Percentiles rank a stretch among this genome's conserved stretches.
Conservation (phyloP, 2,888 invertebrate genomes). For the Amphipoea lucens region DNA sequence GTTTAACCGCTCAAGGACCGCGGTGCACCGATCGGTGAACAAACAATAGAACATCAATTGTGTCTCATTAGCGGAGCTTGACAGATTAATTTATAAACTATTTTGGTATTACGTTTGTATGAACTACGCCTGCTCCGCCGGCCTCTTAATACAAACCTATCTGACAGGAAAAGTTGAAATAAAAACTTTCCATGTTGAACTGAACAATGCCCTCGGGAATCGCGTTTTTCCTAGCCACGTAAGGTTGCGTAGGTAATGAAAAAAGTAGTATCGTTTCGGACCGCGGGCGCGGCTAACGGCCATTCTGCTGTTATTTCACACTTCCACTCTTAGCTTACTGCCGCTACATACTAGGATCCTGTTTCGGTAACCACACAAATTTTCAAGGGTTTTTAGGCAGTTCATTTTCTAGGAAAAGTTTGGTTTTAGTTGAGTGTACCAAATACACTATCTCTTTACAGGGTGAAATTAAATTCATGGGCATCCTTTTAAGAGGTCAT, state of each 20-base stretch:
- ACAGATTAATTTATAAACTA: no score
- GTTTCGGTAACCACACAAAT: constrained; percentile 12
- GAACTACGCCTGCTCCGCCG: no score
- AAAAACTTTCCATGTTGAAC: background rate
- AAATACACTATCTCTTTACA: background rate
- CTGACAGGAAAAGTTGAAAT: background rate
- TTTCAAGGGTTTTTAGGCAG: constrained; percentile 4
- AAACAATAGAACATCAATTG: no score
- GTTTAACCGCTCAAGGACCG: no score
- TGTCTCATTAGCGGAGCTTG: no score
- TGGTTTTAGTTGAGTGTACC: background rate
- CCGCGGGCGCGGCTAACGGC: constrained; percentile 74
- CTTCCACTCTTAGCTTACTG: constrained; percentile 65
- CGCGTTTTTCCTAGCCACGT: constrained; percentile 69
- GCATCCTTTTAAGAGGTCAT: no score
- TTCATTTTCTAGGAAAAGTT: background rate
- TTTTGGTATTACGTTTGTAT: no score
- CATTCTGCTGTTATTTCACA: constrained; percentile 75
- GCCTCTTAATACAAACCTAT: background rate
- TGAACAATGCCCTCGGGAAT: background rate
- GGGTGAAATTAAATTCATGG: no score
- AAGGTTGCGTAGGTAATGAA: constrained; percentile 84
- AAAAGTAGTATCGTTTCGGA: constrained; percentile 82
- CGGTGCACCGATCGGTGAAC: no score
- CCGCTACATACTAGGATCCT: constrained; percentile 37